These are phyloP conservation scores for Crenichthys baileyi DNA, from an alignment of 2,797 vertebrate genomes.

Conservation along the genomic window DNA sequence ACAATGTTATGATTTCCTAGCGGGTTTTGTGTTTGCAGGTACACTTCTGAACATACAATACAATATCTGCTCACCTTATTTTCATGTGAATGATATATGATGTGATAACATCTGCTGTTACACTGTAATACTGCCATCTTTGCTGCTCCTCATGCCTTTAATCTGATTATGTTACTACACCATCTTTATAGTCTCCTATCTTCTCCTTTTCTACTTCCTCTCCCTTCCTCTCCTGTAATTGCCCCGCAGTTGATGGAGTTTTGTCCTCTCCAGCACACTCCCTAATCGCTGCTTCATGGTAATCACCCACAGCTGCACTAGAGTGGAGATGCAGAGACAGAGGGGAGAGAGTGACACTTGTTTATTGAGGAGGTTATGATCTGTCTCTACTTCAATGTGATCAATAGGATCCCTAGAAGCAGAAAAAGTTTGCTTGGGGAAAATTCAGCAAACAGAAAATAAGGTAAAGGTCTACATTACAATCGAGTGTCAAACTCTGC, in stretches of 20 bases:
- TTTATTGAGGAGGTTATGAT: slow-evolving; percentile 54
- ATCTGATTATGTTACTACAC: slow-evolving; percentile 8
- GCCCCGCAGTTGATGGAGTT: slow-evolving; percentile 52
- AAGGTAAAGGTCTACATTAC: slow-evolving; percentile 21
- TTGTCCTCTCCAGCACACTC: slow-evolving; percentile 61
- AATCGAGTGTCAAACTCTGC: neutral
- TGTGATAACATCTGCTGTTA: neutral
- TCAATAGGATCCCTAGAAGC: slow-evolving; percentile 30
- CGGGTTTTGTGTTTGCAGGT: neutral
- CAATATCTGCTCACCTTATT: neutral
- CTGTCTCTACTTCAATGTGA: slow-evolving; percentile 44
- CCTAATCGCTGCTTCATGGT: slow-evolving; percentile 64
- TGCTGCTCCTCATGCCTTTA: neutral
- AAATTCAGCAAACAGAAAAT: slow-evolving; percentile 27
- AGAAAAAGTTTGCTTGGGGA: slow-evolving; percentile 12
- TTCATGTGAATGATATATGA: neutral
- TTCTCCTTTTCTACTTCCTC: slow-evolving; percentile 14
- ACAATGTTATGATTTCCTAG: no score
- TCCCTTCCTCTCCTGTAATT: slow-evolving; percentile 42
- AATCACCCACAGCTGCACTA: slow-evolving; percentile 74
- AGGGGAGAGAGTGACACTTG: slow-evolving; percentile 13
- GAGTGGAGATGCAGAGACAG: slow-evolving; percentile 57
- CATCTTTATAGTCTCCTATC: slow-evolving; percentile 8
- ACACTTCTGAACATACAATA: neutral
- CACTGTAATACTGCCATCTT: no score